These are phyloP conservation scores for Pheosia tremula DNA, from an alignment of 2,888 invertebrate species.

Conservation along the genomic window DNA sequence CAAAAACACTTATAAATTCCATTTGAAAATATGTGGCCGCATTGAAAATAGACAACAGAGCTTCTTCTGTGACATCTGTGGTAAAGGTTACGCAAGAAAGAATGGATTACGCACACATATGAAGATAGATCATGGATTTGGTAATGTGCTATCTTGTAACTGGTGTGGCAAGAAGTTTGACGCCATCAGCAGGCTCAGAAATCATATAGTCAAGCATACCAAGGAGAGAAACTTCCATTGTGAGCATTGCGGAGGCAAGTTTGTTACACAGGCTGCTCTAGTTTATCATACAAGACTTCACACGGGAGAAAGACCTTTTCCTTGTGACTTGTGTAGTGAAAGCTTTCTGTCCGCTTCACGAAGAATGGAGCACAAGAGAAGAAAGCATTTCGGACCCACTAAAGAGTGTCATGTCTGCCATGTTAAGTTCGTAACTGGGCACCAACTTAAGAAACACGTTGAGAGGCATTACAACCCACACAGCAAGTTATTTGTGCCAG, in stretches of 20 bases:
- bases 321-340: constrained; percentile 69
- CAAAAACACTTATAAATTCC: constrained; percentile 56
- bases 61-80: constrained; percentile 69
- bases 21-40: constrained; percentile 60
- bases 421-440: constrained; percentile 58
- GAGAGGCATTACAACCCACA: constrained; percentile 66
- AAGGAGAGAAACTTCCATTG: constrained; percentile 68
- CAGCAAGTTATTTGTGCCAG: constrained; percentile 63
- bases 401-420: constrained; percentile 64
- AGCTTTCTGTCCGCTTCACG: constrained; percentile 69
- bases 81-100: constrained; percentile 62
- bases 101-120: constrained; percentile 63
- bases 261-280: constrained; percentile 67
- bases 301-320: constrained; percentile 70
- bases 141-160: constrained; percentile 57
- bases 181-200: constrained; percentile 61
- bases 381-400: constrained; percentile 67
- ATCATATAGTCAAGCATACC: constrained; percentile 72
- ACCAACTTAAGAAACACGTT: constrained; percentile 59
- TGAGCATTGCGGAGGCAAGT: constrained; percentile 63
- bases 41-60: constrained; percentile 36
- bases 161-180: constrained; percentile 73
- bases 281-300: constrained; percentile 69
- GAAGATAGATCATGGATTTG: constrained; percentile 65
- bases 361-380: constrained; percentile 63